These are phyloP conservation scores for Piprites chloris DNA, from an alignment of 2,113 vertebrate species.

Conservation along the genomic window DNA sequence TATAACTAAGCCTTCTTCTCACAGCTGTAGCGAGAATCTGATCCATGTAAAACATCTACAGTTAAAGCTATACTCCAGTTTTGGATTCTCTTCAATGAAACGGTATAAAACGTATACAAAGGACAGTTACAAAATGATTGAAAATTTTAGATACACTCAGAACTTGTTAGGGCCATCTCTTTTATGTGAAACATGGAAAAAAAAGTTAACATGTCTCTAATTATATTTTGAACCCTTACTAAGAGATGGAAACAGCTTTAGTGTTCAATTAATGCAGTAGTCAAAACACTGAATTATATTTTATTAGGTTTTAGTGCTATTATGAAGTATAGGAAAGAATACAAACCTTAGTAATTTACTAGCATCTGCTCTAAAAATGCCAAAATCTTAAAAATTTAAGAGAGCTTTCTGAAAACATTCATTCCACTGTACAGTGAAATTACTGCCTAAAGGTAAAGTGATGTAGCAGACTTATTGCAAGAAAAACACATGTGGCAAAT, in stretches of 20 bases:
- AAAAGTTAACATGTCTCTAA: neutral
- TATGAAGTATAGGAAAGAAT: slow-evolving; percentile 9
- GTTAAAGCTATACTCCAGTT: neutral
- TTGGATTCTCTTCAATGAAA: neutral
- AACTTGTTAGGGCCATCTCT: neutral
- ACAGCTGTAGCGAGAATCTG: accelerated
- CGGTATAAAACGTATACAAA: neutral
- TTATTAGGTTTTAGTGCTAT: neutral
- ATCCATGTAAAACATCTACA: neutral
- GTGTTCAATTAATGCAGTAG: neutral
- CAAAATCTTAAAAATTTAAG: slow-evolving; percentile 43
- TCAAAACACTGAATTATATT: slow-evolving; percentile 18
- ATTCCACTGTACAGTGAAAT: slow-evolving; percentile 7
- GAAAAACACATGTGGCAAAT: slow-evolving; percentile 7
- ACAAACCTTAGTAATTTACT: neutral
- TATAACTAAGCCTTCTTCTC: neutral
- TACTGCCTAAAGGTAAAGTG: slow-evolving; percentile 18
- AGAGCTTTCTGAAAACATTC: neutral
- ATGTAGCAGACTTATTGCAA: slow-evolving; percentile 14
- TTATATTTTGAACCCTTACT: neutral
- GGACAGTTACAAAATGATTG: neutral
- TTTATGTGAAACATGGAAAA: neutral
- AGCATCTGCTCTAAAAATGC: slow-evolving; percentile 14
- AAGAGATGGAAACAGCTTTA: neutral
- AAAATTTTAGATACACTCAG: neutral